Percentiles rank a stretch among this genome's conserved stretches.
Evolutionary conservation across 2,888 invertebrate species (phyloP).

Genomic region (Listrodromus nycthemerus): DNA sequence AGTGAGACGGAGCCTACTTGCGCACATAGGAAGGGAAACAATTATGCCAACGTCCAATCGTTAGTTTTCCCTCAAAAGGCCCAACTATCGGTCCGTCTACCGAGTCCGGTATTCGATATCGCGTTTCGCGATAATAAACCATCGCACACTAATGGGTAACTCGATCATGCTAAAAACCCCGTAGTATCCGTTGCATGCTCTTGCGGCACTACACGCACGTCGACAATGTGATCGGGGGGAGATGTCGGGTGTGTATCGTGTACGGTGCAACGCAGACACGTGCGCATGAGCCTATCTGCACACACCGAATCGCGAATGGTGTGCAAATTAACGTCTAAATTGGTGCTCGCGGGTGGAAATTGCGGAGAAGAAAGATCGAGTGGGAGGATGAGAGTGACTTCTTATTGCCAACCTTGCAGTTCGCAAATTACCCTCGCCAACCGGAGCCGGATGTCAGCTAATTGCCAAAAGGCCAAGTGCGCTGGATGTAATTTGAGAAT

Average conservation of each 20-base stretch:
- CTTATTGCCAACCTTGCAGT: slow-evolving; percentile 12
- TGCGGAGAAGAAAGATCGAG: slow-evolving; percentile 2
- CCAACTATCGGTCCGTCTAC: too few relatives aligned
- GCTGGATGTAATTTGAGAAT: slow-evolving; percentile 47
- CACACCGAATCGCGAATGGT: not conserved
- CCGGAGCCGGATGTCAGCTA: slow-evolving; percentile 45
- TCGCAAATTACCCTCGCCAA: slow-evolving; percentile 14
- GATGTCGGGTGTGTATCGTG: not conserved
- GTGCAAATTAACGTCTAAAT: slow-evolving; percentile 18
- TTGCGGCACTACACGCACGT: not conserved
- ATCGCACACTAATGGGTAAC: slow-evolving; percentile 7
- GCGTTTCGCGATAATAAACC: slow-evolving; percentile 4
- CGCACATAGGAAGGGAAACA: too few relatives aligned
- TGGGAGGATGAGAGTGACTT: slow-evolving; percentile 2
- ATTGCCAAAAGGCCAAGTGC: slow-evolving; percentile 38
- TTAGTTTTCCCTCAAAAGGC: too few relatives aligned
- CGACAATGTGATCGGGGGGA: not conserved
- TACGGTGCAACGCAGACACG: not conserved
- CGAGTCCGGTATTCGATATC: slow-evolving; percentile 1
- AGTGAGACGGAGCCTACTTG: not conserved
- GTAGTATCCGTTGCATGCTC: not conserved
- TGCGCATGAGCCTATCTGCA: not conserved
- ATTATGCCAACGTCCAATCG: too few relatives aligned
- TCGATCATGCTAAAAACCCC: not conserved
- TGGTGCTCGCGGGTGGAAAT: slow-evolving; percentile 6